Evolutionary conservation across 2,888 invertebrate species (phyloP).

Genomic region (Eupsilia transversa): DNA sequence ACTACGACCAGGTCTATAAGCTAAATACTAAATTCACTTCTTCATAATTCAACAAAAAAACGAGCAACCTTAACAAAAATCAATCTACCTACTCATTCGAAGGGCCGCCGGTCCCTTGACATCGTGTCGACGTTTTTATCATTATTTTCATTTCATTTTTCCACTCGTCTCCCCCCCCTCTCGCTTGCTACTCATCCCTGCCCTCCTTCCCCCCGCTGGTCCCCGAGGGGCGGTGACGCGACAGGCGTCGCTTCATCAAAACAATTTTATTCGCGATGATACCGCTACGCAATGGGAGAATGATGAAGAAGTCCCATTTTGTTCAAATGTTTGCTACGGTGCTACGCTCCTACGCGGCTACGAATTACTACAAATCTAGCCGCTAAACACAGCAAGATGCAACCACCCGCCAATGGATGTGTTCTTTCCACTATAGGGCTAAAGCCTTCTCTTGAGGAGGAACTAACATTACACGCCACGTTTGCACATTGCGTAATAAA

Average conservation of each 20-base stretch:
- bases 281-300: constrained; percentile 18
- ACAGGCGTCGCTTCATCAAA: constrained; percentile 81
- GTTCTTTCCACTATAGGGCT: not conserved
- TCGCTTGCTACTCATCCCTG: constrained; percentile 47
- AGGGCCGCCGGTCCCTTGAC: constrained; percentile 68
- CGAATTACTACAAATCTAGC: not conserved
- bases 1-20: not conserved
- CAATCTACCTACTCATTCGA: constrained; percentile 65
- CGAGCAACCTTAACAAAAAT: constrained; percentile 51
- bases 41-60: constrained; percentile 27
- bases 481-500: not conserved
- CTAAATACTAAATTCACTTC: not conserved
- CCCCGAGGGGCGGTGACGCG: constrained; percentile 69
- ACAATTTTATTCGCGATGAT: constrained; percentile 69
- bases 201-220: constrained; percentile 43
- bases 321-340: not conserved
- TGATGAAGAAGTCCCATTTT: constrained; percentile 33
- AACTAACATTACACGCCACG: not conserved
- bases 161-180: constrained; percentile 60
- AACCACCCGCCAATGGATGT: not conserved
- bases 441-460: not conserved
- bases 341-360: not conserved
- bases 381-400: not conserved
- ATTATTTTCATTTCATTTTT: constrained; percentile 83
- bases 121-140: constrained; percentile 78